Base-by-base conservation (phyloP, 2,113 vertebrate species). In the Cercopithecus mona region DNA sequence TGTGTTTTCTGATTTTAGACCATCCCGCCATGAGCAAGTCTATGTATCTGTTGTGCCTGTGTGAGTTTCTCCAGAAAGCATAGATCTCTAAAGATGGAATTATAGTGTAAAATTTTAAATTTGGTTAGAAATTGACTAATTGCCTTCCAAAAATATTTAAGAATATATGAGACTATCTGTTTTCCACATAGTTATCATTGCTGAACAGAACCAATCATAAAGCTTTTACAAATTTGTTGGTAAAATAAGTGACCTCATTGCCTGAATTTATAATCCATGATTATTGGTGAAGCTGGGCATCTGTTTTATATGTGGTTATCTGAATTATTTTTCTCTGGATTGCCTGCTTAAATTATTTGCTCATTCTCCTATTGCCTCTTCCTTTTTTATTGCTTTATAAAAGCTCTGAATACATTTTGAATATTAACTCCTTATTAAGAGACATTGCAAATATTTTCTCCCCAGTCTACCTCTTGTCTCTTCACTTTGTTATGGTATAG, bases 101-200 rank as follows among this genome's bases (percentile, higher is more conserved):
- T 45, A 35, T 2, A 40, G 6, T 48, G 1, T 50, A 89, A 66
- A 43, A 20, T 64, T n/a, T 35, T 38, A 55, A 76, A 50, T 59
- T 80, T 87, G n/a, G 25, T 50, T 72, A 87, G 13, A 72, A 92
- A 92, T 43, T 85, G 13, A 27, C 43, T 57, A 91, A 64, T 66
- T 27, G 7, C 5, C n/a, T 88, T 72, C 16, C 27, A 17, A 89
- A 88, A 84, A 79, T 64, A 92, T 88, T 97, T 79, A 80, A 88
- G 59, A 94, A 94, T 27, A 3, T 85, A 40, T 73, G 9, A 73
- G 32, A 30, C 27, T 35, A 45, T 2, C 4, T 32, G 27, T 27
- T 90, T 87, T 76, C 61, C 40, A 64, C 6, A 57, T 2, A 40
- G 38, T 20, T 73, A 25, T 72, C n/a, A 80, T 1, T 72, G 20